Percentiles rank a stretch among this genome's conserved stretches.
Evolutionary conservation across 2,113 vertebrate genomes (phyloP).

Genomic region (Artemisiospiza belli): DNA sequence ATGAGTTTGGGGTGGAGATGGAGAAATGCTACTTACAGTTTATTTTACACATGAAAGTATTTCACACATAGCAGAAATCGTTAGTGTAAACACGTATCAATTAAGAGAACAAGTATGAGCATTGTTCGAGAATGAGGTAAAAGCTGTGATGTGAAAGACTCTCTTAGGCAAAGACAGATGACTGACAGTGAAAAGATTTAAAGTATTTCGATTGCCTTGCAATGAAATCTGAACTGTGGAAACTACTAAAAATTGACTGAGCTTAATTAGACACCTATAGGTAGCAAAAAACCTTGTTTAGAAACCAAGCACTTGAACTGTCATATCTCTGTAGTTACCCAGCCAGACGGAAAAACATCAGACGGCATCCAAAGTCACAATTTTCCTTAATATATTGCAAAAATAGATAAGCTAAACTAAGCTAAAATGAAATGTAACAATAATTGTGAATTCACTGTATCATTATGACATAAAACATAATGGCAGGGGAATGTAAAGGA

Average conservation of each 20-base stretch:
- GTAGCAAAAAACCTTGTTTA: background rate
- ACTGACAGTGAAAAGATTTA: conserved; percentile 25
- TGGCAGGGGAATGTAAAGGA: conserved; percentile 31
- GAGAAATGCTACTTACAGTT: conserved; percentile 56
- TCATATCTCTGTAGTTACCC: background rate
- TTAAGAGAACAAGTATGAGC: conserved; percentile 49
- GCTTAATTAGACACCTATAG: background rate
- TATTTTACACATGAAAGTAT: conserved; percentile 61
- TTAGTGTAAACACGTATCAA: conserved; percentile 62
- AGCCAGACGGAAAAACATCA: background rate
- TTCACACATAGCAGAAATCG: conserved; percentile 54
- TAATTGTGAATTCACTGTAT: background rate
- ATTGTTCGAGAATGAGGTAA: conserved; percentile 41
- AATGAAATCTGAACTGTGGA: conserved; percentile 26
- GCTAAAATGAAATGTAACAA: background rate
- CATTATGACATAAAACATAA: conserved; percentile 17
- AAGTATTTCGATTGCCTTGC: conserved; percentile 5
- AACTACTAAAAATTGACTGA: conserved; percentile 32
- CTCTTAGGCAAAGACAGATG: conserved; percentile 11
- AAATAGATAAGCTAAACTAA: background rate
- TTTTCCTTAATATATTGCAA: background rate
- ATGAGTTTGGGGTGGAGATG: conserved; percentile 32
- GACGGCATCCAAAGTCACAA: background rate
- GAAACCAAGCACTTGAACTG: background rate
- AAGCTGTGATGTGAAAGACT: conserved; percentile 39